Base-by-base conservation (phyloP, 2,888 invertebrate species). In the Notodromas monacha region DNA sequence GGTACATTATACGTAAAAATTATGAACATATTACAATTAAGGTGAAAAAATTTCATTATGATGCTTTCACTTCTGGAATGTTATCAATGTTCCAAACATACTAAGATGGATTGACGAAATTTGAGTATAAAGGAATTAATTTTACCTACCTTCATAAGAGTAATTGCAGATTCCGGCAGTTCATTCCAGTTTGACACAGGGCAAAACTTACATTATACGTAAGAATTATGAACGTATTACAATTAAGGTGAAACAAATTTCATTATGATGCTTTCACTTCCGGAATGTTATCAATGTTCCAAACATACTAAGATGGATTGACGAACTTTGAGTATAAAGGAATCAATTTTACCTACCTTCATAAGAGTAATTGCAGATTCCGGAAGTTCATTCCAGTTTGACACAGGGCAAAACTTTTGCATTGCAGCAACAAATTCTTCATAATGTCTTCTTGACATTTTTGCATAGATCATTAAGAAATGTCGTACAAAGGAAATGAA, bases 1-100 rank as follows among this genome's bases (percentile, higher is more conserved):
- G n/a, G 21, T 21, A 8, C 21, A 21, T 21, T 21, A 21, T 21
- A 21, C 21, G 21, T 21, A 21, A 21, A n/a, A 21, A 21, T 21
- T 21, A 21, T 21, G 21, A 21, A 21, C 21, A n/a, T 21, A 21
- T 21, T 21, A 21, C 21, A 21, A 21, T 21, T 21, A 21, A 21
- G 21, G 21, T 21, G 21, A 21, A 21, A 21, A 21, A 21, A 21
- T 21, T 21, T 21, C 21, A 21, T 21, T 21, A 21, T 21, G 21
- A 21, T 21, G 21, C 21, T 21, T 21, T 21, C 21, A 21, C 21
- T 21, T 21, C 21, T n/a, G 21, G 21, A 21, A 21, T 21, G 21
- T 21, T 21, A 21, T n/a, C n/a, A n/a, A n/a, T n/a, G n/a, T n/a
- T n/a, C n/a, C n/a, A n/a, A n/a, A n/a, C n/a, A n/a, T n/a, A n/a